Conservation (phyloP, 2,113 vertebrate species). For the Prunella fulvescens region DNA sequence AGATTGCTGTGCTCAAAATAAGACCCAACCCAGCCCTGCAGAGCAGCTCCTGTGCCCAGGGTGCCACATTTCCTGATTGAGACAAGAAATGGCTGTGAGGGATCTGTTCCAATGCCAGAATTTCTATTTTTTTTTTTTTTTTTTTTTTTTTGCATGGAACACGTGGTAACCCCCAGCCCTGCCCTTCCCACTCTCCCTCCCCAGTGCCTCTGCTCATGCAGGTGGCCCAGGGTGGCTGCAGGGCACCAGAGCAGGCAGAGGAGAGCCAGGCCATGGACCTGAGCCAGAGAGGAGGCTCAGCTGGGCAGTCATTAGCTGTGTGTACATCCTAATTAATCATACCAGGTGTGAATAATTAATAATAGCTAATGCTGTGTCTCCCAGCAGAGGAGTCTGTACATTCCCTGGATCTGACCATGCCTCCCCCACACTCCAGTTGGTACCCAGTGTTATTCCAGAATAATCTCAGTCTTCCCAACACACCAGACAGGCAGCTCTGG, state of each 20-base stretch:
- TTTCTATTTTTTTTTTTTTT: too few species aligned
- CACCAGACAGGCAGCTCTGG: neutral
- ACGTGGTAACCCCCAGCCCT: neutral
- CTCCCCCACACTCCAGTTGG: accelerated
- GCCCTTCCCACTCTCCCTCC: neutral
- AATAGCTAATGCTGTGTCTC: neutral
- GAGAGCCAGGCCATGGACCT: neutral
- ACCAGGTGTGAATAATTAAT: neutral
- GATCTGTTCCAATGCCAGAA: neutral
- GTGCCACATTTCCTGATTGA: neutral
- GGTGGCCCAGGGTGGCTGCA: neutral
- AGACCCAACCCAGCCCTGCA: neutral
- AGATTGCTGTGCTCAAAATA: neutral
- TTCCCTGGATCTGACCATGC: neutral
- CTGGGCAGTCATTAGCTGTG: neutral
- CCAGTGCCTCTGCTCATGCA: neutral
- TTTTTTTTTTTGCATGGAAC: neutral
- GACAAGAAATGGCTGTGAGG: accelerated
- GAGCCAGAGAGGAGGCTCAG: neutral
- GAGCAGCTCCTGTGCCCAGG: neutral
- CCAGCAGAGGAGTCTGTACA: neutral
- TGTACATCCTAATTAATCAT: neutral
- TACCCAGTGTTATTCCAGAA: neutral
- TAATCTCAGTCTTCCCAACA: neutral
- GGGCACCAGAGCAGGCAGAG: neutral